Evolutionary conservation across 2,888 invertebrate species (phyloP).

Genomic region (Petrophora chlorosata): DNA sequence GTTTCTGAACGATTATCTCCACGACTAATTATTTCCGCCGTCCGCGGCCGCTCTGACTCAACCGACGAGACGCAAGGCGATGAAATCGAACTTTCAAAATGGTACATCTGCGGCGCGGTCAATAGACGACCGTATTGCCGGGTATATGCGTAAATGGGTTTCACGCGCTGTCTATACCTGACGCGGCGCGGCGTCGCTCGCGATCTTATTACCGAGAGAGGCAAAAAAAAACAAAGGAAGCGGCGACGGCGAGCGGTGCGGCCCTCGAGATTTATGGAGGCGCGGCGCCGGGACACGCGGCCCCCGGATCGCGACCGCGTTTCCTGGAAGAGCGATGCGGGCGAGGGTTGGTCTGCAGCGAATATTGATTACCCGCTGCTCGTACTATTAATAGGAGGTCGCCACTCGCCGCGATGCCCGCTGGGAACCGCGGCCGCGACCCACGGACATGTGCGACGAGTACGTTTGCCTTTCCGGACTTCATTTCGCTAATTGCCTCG

Average conservation of each 20-base stretch:
- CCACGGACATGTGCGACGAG: constrained; percentile 48
- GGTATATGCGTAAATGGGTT: constrained; percentile 36
- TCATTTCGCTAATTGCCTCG: constrained; percentile 72
- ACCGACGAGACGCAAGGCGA: constrained; percentile 25
- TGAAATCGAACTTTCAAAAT: constrained; percentile 38
- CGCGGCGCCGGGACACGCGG: constrained; percentile 65
- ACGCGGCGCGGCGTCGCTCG: constrained; percentile 68
- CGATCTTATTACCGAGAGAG: constrained; percentile 71
- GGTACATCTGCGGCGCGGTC: constrained; percentile 52
- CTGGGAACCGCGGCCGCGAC: constrained; percentile 49
- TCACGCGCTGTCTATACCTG: constrained; percentile 67
- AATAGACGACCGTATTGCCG: constrained; percentile 53
- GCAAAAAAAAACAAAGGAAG: constrained; percentile 71
- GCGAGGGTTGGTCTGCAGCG: constrained; percentile 63
- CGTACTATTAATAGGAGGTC: constrained; percentile 72
- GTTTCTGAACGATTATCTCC: constrained; percentile 61
- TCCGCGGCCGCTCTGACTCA: constrained; percentile 43
- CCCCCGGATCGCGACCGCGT: constrained; percentile 53
- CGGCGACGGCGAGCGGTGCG: constrained; percentile 49
- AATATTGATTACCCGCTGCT: constrained; percentile 73
- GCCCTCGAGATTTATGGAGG: constrained; percentile 74
- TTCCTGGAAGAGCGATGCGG: constrained; percentile 73
- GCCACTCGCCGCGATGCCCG: constrained; percentile 36
- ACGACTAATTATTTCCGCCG: constrained; percentile 70
- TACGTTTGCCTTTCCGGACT: constrained; percentile 57